phyloP scores from a whole-genome alignment of 2,797 vertebrate species.

The Anguilla pacifica region DNA sequence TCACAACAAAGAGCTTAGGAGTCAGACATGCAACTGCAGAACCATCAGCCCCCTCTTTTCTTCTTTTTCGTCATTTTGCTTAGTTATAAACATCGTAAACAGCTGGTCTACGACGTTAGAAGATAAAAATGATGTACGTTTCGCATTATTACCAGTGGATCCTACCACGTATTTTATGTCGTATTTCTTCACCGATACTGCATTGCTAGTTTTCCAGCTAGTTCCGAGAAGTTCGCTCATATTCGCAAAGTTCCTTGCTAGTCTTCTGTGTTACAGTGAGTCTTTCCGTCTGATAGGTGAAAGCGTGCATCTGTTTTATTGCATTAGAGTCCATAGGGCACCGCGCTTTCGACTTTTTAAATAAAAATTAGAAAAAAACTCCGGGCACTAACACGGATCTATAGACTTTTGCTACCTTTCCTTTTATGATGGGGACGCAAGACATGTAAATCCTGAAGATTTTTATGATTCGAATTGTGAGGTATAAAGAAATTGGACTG shows the following conservation, averaged over 20 bases:
- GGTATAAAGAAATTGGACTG: not conserved
- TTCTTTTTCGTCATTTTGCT: slow-evolving; percentile 39
- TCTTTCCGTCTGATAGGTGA: not conserved
- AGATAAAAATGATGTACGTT: slow-evolving; percentile 36
- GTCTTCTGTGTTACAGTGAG: not conserved
- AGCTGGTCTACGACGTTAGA: slow-evolving; percentile 42
- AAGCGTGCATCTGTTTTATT: not conserved
- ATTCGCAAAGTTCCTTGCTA: slow-evolving; percentile 27
- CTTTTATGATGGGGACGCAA: not conserved
- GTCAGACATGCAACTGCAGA: slow-evolving; percentile 69
- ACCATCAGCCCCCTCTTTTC: slow-evolving; percentile 64
- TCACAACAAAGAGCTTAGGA: slow-evolving; percentile 80
- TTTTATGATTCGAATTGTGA: not conserved
- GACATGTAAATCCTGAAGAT: not conserved
- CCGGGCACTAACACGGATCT: not conserved
- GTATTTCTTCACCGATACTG: slow-evolving; percentile 38
- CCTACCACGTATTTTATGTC: not conserved
- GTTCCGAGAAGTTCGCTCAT: slow-evolving; percentile 55
- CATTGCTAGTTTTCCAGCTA: slow-evolving; percentile 19
- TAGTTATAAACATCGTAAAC: slow-evolving; percentile 29
- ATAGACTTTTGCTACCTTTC: not conserved
- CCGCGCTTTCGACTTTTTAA: not conserved
- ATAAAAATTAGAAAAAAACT: not conserved
- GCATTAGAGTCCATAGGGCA: not conserved
- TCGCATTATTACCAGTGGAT: not conserved